Conservation (phyloP, 2,113 vertebrate species). For the Lucifuga dentata region DNA sequence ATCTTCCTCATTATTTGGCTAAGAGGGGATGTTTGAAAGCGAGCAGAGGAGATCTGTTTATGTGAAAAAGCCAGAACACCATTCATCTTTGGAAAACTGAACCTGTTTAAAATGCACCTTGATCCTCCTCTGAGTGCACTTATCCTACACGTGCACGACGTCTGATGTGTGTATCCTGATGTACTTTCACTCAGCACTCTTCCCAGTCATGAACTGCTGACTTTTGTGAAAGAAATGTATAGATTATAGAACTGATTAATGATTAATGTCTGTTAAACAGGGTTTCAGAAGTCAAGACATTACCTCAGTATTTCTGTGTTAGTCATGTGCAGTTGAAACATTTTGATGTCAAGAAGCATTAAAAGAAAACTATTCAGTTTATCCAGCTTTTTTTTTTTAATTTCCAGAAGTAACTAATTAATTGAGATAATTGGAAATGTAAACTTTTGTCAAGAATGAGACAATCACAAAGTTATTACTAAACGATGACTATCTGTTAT, state of each 20-base stretch:
- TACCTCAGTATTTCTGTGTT: not conserved
- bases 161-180: not conserved
- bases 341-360: constrained; percentile 1
- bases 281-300: not conserved
- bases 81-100: constrained; percentile 6
- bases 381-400: too few species aligned
- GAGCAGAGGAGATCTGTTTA: constrained; percentile 39
- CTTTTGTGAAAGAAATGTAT: too few species aligned
- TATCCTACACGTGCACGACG: not conserved
- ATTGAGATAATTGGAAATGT: too few species aligned
- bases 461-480: too few species aligned
- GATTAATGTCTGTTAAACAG: too few species aligned
- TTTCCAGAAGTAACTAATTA: too few species aligned
- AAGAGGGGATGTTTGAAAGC: constrained; percentile 1
- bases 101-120: not conserved
- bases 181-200: not conserved
- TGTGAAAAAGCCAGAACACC: constrained; percentile 1
- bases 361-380: too few species aligned
- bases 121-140: too few species aligned
- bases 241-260: too few species aligned
- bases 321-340: not conserved
- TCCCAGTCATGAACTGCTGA: too few species aligned
- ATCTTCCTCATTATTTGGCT: constrained; percentile 27
- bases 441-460: too few species aligned
- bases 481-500: too few species aligned